Evolutionary conservation across 2,797 vertebrate genomes (phyloP).

Genomic region (Tenualosa thibaudeaui): DNA sequence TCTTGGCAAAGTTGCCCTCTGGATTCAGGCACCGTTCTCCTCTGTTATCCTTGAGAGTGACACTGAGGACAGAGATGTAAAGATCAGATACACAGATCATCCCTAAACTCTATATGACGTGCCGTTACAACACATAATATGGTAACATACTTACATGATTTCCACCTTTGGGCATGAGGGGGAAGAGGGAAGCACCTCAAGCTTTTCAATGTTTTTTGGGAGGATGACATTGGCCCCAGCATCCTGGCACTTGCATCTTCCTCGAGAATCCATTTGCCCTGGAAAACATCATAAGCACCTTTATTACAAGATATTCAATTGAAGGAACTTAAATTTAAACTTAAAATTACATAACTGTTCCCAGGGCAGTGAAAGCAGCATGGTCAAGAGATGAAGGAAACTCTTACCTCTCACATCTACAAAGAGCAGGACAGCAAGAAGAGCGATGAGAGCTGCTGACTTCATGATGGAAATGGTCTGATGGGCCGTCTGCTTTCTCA

Average conservation of each 20-base stretch:
- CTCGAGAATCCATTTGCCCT: slow-evolving; percentile 29
- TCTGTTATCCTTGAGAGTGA: background rate
- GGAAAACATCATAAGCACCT: background rate
- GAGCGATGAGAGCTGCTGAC: slow-evolving; percentile 21
- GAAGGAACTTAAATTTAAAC: background rate
- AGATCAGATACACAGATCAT: slow-evolving; percentile 1
- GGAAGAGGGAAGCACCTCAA: slow-evolving; percentile 35
- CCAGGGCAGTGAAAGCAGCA: too few relatives aligned
- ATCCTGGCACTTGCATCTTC: slow-evolving; percentile 42
- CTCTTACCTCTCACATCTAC: slow-evolving; percentile 30
- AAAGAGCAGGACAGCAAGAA: slow-evolving; percentile 26
- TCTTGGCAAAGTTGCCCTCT: slow-evolving; percentile 29
- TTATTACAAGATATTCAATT: background rate
- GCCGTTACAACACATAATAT: too few relatives aligned
- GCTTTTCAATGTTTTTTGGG: slow-evolving; percentile 31
- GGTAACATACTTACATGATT: slow-evolving; percentile 42
- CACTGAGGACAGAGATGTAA: background rate
- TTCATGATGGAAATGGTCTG: slow-evolving; percentile 18
- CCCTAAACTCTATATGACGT: background rate
- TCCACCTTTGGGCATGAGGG: slow-evolving; percentile 38
- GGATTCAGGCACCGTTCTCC: slow-evolving; percentile 41
- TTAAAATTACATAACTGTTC: background rate
- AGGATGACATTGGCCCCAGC: slow-evolving; percentile 22
- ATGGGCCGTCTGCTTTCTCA: background rate
- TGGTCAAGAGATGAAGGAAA: slow-evolving; percentile 6